Evolutionary conservation across 2,797 vertebrate genomes (phyloP), one percentile per base, ranked within the genome.

Genomic region (Fistularia commersonii): DNA sequence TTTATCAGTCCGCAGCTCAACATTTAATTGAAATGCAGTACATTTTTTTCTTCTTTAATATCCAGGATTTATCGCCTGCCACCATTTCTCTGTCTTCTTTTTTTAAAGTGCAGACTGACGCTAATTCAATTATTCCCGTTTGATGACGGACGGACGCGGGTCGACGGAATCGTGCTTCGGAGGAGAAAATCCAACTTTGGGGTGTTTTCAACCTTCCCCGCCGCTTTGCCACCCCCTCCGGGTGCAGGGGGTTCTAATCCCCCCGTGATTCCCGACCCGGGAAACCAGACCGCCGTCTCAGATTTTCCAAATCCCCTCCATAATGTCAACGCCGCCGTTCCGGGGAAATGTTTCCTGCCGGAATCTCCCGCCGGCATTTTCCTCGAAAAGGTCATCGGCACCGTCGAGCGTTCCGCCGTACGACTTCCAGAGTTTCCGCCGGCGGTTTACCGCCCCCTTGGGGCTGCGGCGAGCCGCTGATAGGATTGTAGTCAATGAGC

Each of bases 371-470:
- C 15, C 70, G 78, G 64, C 76, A 81, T 82, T 83, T 83, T 57
- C 66, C 66, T 54, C n/a, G n/a, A 49, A 82, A 85, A 82, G 78
- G 81, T 81, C 74, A 76, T 54, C 45, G 33, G 36, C 71, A 65
- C 59, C 37, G 32, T 69, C 74, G 51, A 8, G 41, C 31, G 46
- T 43, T 78, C 39, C 15, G 49, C 60, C 72, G 32, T 35, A 14
- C 48, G 65, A 61, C 45, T 78, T 67, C 52, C 31, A 51, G 45
- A 54, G 32, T 70, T 73, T 57, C 51, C 43, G 55, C 31, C 3
- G 3, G 66, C n/a, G n/a, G n/a, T n/a, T n/a, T n/a, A n/a, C n/a
- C n/a, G n/a, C n/a, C n/a, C n/a, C n/a, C n/a, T n/a, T n/a, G n/a
- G n/a, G n/a, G n/a, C n/a, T n/a, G n/a, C n/a, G n/a, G n/a, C n/a